Evolutionary conservation across 92 coral and sea anemone species (phyloP), one percentile per base, ranked within the genome.

Genomic region (Chrysogorgia sp.): DNA sequence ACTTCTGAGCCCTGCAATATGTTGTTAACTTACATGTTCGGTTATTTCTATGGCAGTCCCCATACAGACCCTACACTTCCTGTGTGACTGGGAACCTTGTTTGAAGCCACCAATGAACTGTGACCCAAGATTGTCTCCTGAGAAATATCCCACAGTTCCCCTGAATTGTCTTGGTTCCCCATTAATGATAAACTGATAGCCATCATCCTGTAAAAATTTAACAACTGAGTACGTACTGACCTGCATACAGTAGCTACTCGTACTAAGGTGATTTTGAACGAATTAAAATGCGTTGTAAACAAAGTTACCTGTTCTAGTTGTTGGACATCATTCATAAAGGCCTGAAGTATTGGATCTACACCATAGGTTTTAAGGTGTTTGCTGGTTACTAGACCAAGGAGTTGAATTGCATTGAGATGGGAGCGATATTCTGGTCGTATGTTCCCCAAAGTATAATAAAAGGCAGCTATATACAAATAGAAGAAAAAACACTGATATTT

Each of bases 61-160:
- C 85, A 81, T 81, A 65, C 81, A 81, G n/a, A 45, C 81, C 33
- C 83, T 67, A 53, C 83, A 79, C 50, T 67, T 79, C 48, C 83
- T 81, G 55, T 82, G 63, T 7, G 80, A 76, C 33, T 9, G 57
- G 1, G 48, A 32, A 17, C 85, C 85, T 21, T 70, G 57, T 22
- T 67, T 81, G 28, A 70, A 68, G 31, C 80, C 85, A 17, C 85
- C 85, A 71, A 81, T 71, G 20, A n/a, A 81, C 49, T 81, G 85
- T 7, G 85, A 57, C 34, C 81, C 80, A 26, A 81, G 71, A 17
- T 81, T 81, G 60, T 81, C 71, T 13, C 61, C 85, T 55, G 85
- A 81, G 0, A 71, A 22, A 60, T 33, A 81, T 35, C 72, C 85
- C 35, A 81, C 58, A 4, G 71, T 71, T 0, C 85, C 85, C 34